Base-by-base conservation (phyloP, 2,113 vertebrate species). In the Accipiter virgatus region DNA sequence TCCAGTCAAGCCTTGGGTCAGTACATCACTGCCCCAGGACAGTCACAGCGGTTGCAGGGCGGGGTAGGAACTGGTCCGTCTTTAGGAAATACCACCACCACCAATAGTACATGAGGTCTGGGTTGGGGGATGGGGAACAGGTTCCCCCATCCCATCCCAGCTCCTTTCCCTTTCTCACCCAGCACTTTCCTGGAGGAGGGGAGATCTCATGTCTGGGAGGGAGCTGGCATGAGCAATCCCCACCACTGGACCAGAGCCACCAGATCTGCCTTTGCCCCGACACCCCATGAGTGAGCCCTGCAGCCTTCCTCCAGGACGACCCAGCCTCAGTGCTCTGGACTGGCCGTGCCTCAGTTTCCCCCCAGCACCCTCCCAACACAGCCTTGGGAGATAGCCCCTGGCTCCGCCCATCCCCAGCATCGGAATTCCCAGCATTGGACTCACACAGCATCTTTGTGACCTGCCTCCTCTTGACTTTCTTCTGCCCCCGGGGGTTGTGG, bases 361-460 rank as follows among this genome's bases (percentile, higher is more conserved):
- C 27, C 32, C 66, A 82, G 23, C 48, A 85, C 19, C 56, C 27
- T 79, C 43, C 43, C 62, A 82, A 18, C 11, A 72, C 27, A 55
- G 29, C 70, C 56, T 20, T 62, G n/a, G 65, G 61, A 89, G n/a
- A 62, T 29, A 19, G 3, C 34, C 48, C 34, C 32, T 25, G 45
- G 45, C 48, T 79, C 81, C 53, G 31, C 70, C 68, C 61, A 42
- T 36, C 43, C 27, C 86, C 80, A 73, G 31, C 58, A 65, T 21
- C 0, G 2, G 26, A 99, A 98, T 99, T 87, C 17, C 68, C 52
- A 52, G 32, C 13, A 20, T 16, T 4, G 4, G 6, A 99, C 99
- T 99, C 94, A 99, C 99, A 99, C 80, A 99, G 97, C 99, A 99
- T 99, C 97, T 99, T 99, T 1, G 99, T 99, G 98, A 99, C 99